Conservation (phyloP, 1,140 invertebrate species). For the Aleiodes sp. region DNA sequence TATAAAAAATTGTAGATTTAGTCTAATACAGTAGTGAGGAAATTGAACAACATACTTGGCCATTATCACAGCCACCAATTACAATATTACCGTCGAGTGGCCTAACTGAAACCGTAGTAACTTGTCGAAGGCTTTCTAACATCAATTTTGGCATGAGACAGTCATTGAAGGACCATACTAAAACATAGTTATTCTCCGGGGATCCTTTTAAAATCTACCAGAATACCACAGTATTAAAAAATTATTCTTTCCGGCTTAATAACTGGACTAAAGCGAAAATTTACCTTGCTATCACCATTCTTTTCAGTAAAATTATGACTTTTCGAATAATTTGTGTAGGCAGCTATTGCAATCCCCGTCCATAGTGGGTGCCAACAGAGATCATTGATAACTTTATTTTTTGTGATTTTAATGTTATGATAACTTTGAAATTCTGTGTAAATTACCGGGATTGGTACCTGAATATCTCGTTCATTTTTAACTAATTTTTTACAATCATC, state of each 20-base stretch:
- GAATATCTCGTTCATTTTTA: conserved; percentile 49
- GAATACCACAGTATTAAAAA: background rate
- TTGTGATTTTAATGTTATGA: conserved; percentile 69
- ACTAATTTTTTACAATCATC: conserved; percentile 71
- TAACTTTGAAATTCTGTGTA: conserved; percentile 73
- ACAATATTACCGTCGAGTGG: conserved; percentile 75
- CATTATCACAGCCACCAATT: conserved; percentile 76
- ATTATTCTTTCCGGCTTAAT: conserved; percentile 37
- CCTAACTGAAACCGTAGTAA: conserved; percentile 73
- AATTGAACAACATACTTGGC: conserved; percentile 59
- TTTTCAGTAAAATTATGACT: conserved; percentile 46
- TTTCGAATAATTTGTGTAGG: conserved; percentile 69
- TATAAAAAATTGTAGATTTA: background rate
- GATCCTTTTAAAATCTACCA: conserved; percentile 51
- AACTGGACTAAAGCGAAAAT: too few relatives aligned
- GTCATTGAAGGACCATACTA: conserved; percentile 79
- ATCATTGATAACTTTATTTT: conserved; percentile 73
- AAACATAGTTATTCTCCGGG: conserved; percentile 73
- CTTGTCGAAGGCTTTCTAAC: conserved; percentile 73
- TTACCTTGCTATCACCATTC: conserved; percentile 28
- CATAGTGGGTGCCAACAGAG: conserved; percentile 75
- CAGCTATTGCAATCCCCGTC: conserved; percentile 72
- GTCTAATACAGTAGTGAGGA: background rate
- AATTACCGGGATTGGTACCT: conserved; percentile 53
- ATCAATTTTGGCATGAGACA: conserved; percentile 75